Conservation (phyloP, 2,888 invertebrate genomes). For the Argyra leucocephala region DNA sequence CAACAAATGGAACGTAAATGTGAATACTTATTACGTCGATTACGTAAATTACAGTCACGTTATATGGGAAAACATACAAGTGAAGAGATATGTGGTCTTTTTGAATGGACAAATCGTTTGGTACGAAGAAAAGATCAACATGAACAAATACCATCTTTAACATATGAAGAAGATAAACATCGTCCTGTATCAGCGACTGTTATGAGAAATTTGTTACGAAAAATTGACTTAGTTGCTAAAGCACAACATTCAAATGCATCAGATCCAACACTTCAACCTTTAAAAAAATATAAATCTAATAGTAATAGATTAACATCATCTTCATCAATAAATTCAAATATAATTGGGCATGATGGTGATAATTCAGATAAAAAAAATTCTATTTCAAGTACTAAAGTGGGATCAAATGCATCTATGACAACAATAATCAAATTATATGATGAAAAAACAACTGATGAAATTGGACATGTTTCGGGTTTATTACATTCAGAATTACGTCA, state of each 20-base stretch:
- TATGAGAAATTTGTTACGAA: constrained; percentile 47
- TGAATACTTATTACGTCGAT: constrained; percentile 61
- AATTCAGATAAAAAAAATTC: constrained; percentile 9
- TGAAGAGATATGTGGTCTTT: constrained; percentile 67
- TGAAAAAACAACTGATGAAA: constrained; percentile 46
- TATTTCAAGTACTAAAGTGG: constrained; percentile 11
- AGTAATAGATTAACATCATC: constrained; percentile 28
- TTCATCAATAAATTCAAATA: constrained; percentile 11
- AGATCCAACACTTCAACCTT: constrained; percentile 11
- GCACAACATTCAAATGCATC: constrained; percentile 32
- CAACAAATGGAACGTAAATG: constrained; percentile 56
- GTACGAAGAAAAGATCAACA: constrained; percentile 23
- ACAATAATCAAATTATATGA: constrained; percentile 43
- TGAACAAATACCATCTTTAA: constrained; percentile 28
- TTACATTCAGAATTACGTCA: constrained; percentile 63
- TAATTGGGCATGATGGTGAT: constrained; percentile 14
- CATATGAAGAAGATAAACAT: constrained; percentile 38
- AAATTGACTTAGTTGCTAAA: constrained; percentile 35
- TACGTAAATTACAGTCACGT: constrained; percentile 66
- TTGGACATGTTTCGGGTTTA: constrained; percentile 64
- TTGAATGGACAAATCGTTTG: constrained; percentile 59
- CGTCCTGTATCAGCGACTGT: constrained; percentile 46
- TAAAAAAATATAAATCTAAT: neutral
- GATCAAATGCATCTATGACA: neutral
- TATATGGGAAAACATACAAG: constrained; percentile 67